phyloP scores from a whole-genome alignment of 2,113 vertebrate species.

The Brachionichthys hirsutus region DNA sequence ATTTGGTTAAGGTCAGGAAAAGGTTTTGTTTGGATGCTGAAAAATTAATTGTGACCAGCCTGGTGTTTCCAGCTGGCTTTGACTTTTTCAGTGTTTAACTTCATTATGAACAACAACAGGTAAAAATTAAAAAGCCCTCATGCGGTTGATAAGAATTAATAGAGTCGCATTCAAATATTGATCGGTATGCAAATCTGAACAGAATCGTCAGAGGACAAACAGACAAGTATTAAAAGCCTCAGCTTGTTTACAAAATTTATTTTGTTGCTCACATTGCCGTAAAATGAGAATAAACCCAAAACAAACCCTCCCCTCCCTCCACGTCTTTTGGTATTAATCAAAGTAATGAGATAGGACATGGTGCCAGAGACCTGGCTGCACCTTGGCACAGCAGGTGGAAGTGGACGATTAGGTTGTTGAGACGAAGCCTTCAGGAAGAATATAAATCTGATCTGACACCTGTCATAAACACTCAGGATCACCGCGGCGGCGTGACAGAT shows the following conservation, averaged over 20 bases:
- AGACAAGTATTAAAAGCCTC: no score
- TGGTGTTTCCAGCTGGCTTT: not conserved
- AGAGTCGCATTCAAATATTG: no score
- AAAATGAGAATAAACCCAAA: conserved; percentile 23
- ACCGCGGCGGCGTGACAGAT: conserved; percentile 57
- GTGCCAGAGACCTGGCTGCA: conserved; percentile 44
- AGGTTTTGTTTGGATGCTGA: not conserved
- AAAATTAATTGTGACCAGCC: not conserved
- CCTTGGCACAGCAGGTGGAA: conserved; percentile 46
- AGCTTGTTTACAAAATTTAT: no score
- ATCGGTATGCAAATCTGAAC: conserved; percentile 3
- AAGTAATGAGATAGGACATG: conserved; percentile 61
- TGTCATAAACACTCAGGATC: conserved; percentile 71
- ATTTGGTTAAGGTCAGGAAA: not conserved
- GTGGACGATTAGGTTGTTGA: conserved; percentile 59
- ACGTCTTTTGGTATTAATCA: conserved; percentile 56
- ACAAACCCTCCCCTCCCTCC: conserved; percentile 24
- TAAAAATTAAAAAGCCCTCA: no score
- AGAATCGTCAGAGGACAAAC: not conserved
- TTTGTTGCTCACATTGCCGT: conserved; percentile 27
- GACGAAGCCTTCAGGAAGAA: conserved; percentile 63
- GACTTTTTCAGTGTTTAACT: not conserved
- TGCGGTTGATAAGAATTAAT: no score
- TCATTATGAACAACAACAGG: no score
- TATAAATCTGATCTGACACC: conserved; percentile 72